Percentiles rank a stretch among this genome's conserved stretches.
These are phyloP conservation scores for Eubasilissa splendida DNA, from an alignment of 2,888 invertebrate species.

Conservation along the genomic window DNA sequence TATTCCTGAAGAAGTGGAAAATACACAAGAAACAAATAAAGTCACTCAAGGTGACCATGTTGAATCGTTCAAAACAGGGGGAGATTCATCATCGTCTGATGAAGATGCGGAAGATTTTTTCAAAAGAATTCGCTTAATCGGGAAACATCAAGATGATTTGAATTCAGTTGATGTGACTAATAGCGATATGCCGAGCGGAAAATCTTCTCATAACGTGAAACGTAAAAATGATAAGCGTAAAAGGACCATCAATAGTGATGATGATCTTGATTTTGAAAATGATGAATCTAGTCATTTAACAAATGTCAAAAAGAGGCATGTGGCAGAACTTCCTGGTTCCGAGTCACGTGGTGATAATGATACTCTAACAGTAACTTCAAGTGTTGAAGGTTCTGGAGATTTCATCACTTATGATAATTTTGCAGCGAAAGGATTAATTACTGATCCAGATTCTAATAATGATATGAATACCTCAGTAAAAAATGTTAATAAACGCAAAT, in stretches of 20 bases:
- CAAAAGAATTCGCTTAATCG: conserved; percentile 34
- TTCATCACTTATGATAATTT: no score
- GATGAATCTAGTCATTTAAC: conserved; percentile 5
- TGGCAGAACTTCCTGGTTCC: background rate
- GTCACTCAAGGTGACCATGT: conserved; percentile 12
- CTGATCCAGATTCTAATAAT: background rate
- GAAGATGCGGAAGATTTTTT: conserved; percentile 56
- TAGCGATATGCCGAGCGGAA: conserved; percentile 10
- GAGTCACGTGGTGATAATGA: conserved; percentile 25
- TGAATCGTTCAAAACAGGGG: background rate
- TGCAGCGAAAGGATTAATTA: background rate
- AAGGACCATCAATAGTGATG: conserved; percentile 29
- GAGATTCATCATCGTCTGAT: conserved; percentile 43
- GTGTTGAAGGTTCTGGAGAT: no score
- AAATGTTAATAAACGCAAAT: conserved; percentile 12
- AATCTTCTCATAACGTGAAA: background rate
- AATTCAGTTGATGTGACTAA: conserved; percentile 1
- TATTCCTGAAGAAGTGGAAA: conserved; percentile 59
- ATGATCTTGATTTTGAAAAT: conserved; percentile 11
- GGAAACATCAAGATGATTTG: conserved; percentile 6
- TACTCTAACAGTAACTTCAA: background rate
- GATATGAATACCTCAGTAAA: background rate
- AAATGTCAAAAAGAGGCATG: conserved; percentile 23
- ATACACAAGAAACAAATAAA: background rate
- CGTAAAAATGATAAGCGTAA: conserved; percentile 40